Base-by-base conservation (phyloP, 2,888 invertebrate genomes). In the Asteroscopus sphinx region DNA sequence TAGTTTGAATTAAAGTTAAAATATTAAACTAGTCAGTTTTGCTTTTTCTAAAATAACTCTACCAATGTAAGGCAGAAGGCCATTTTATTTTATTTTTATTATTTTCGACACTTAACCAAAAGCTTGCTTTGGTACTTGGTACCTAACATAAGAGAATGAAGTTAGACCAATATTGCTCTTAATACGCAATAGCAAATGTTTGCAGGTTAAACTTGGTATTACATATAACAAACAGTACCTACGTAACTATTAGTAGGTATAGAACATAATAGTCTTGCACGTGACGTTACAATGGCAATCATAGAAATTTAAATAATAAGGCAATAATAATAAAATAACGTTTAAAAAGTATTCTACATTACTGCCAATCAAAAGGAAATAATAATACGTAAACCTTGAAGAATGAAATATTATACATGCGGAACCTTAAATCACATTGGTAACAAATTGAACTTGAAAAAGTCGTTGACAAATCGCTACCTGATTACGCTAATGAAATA, bases 401-500 rank as follows among this genome's bases (percentile, higher is more conserved):
- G 4, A 32, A 21, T 21, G 21, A 21, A 21, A 3, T 21, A 3
- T 3, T 21, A 21, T 21, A 4, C 4, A 30, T 40, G 44, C 47
- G 44, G 40, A 56, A 63, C 40, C 21, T n/a, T 33, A 36, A 41
- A 53, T 48, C 48, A 51, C 66, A 65, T 59, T 66, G 59, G 37
- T 63, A 37, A 21, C 6, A 21, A 21, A 21, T 0, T 21, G 21
- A 21, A 6, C 21, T 21, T 21, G 21, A 21, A 21, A 21, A 21
- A 21, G 11, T 28, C 28, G 7, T 1, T 9, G 9, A 11, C 8
- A 28, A 2, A 9, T 28, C 28, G 28, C 28, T 28, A 8, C 28
- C 9, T 4, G 9, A 9, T 28, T 28, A 28, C 28, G 6, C 21
- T 44, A 12, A 13, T 12, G 6, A 33, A 33, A 12, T 12, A 33